These are phyloP conservation scores for Drosophila infuscata DNA, from an alignment of 2,888 invertebrate genomes.

Conservation along the genomic window DNA sequence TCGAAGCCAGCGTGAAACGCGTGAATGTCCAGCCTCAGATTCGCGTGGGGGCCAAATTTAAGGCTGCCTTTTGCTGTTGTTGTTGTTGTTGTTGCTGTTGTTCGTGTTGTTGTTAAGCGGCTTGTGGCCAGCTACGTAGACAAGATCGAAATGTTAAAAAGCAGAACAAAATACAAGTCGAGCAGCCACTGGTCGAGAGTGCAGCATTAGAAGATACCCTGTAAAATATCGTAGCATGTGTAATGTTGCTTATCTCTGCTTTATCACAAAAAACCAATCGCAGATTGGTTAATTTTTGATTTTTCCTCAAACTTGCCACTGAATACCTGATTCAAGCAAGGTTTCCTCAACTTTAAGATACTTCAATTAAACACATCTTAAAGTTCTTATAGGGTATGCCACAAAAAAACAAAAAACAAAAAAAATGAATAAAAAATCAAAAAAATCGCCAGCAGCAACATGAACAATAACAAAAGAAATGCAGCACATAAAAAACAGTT, in stretches of 20 bases:
- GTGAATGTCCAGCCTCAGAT: conserved; percentile 40
- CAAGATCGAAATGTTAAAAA: conserved; percentile 46
- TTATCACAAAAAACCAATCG: neutral
- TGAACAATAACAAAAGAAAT: conserved; percentile 3
- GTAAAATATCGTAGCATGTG: neutral
- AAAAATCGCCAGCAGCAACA: conserved; percentile 7
- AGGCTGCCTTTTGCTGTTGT: conserved; percentile 6
- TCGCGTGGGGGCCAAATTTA: conserved; percentile 41
- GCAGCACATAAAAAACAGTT: neutral
- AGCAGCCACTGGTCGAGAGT: neutral
- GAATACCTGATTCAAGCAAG: neutral
- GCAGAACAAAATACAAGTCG: conserved; percentile 6
- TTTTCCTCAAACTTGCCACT: neutral
- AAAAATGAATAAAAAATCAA: neutral
- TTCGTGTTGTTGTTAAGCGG: conserved; percentile 50
- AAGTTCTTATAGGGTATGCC: conserved; percentile 5
- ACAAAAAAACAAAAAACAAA: neutral
- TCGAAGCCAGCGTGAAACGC: conserved; percentile 25
- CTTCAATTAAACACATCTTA: neutral
- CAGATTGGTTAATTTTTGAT: neutral
- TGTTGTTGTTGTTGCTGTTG: conserved; percentile 14
- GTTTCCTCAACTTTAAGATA: neutral
- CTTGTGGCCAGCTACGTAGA: conserved; percentile 57
- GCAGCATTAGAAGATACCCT: conserved; percentile 5
- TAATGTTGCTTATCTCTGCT: neutral